Percentiles rank a stretch among this genome's conserved stretches.
phyloP scores from a whole-genome alignment of 2,797 vertebrate genomes.

The Mycteria americana region DNA sequence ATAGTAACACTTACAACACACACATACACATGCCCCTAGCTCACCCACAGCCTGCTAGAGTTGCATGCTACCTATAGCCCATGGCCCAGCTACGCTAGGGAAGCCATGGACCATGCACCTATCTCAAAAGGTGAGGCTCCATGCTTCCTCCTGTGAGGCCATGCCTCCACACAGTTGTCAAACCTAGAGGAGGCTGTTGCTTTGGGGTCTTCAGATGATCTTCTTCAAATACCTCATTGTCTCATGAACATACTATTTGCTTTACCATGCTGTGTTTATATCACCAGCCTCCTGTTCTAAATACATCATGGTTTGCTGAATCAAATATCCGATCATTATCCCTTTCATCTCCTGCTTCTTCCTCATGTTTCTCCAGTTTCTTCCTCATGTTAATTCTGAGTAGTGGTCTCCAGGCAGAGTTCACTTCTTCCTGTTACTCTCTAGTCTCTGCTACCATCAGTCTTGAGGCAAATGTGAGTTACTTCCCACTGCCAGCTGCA shows the following conservation, averaged over 20 bases:
- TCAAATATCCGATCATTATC: not conserved
- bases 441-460: not conserved
- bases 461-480: not conserved
- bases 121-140: not conserved
- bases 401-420: not conserved
- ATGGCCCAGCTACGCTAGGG: too few relatives aligned
- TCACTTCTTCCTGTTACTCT: not conserved
- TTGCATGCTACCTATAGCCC: accelerated
- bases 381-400: not conserved
- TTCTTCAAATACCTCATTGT: not conserved
- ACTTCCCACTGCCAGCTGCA: not conserved
- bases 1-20: not conserved
- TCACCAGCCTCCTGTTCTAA: not conserved
- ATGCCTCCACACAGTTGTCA: not conserved
- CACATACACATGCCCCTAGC: not conserved
- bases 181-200: not conserved
- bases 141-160: not conserved
- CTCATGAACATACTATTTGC: not conserved
- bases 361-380: not conserved
- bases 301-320: not conserved
- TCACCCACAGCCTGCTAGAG: not conserved
- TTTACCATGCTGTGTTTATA: not conserved
- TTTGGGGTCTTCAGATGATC: not conserved
- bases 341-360: not conserved
- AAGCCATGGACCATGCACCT: not conserved